phyloP scores from a whole-genome alignment of 2,113 vertebrate genomes.

The Numenius arquata region DNA sequence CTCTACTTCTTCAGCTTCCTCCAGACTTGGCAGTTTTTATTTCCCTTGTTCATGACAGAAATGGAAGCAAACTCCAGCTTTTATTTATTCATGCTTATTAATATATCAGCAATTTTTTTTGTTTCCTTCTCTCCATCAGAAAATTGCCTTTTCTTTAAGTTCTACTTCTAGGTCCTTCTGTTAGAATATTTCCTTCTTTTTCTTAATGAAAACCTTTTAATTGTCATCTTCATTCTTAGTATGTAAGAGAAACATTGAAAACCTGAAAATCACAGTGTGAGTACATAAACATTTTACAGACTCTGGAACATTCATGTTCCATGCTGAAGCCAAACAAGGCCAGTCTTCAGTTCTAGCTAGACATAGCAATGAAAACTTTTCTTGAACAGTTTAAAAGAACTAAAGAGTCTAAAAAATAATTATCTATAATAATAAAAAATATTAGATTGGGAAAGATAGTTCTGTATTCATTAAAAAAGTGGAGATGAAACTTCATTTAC shows the following conservation, averaged over 20 bases:
- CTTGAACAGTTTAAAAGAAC: neutral
- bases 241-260: neutral
- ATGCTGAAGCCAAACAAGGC: neutral
- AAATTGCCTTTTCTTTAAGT: neutral
- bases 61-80: rapidly evolving
- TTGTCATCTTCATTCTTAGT: neutral
- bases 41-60: neutral
- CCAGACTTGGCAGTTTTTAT: neutral
- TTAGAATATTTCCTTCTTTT: neutral
- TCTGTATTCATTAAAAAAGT: neutral
- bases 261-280: neutral
- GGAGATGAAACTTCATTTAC: neutral
- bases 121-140: neutral
- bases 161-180: neutral
- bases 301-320: neutral
- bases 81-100: neutral
- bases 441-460: neutral
- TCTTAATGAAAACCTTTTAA: neutral
- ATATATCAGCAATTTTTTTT: neutral
- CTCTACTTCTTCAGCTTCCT: neutral
- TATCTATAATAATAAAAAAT: neutral
- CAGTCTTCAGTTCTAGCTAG: neutral
- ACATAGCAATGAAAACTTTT: neutral
- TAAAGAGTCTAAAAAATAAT: neutral
- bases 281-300: neutral